Conservation (phyloP, 2,113 vertebrate species). For the Sylvicapra grimmia region DNA sequence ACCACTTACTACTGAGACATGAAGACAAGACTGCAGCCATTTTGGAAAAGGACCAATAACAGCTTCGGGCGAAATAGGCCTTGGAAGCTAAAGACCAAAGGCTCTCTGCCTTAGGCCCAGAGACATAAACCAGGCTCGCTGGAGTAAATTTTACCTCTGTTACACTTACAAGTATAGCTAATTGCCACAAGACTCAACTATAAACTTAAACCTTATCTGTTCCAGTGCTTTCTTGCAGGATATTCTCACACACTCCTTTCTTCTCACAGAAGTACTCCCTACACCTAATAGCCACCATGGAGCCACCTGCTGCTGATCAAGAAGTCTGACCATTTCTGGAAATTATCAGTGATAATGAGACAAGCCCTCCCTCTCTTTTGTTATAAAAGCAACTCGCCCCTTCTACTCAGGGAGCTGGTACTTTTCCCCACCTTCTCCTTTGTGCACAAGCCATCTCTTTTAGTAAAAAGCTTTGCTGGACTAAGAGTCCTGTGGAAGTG, state of each 20-base stretch:
- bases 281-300: neutral
- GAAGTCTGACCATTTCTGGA: neutral
- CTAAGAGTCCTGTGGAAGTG: neutral
- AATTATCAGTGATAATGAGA: neutral
- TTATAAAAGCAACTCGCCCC: neutral
- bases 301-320: neutral
- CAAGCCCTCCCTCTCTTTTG: neutral
- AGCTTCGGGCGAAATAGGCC: neutral
- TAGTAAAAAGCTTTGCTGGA: neutral
- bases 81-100: neutral
- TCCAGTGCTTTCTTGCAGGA: neutral
- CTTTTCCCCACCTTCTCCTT: neutral
- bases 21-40: neutral
- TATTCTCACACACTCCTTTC: neutral
- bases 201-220: neutral
- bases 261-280: neutral
- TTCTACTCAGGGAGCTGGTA: neutral
- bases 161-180: neutral
- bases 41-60: neutral
- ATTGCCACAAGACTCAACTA: neutral
- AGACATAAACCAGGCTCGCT: neutral
- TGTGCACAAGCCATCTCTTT: neutral
- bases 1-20: neutral
- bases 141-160: neutral
- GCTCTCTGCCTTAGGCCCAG: neutral